phyloP scores from a whole-genome alignment of 2,888 invertebrate genomes.

The Anthoptus insignis region DNA sequence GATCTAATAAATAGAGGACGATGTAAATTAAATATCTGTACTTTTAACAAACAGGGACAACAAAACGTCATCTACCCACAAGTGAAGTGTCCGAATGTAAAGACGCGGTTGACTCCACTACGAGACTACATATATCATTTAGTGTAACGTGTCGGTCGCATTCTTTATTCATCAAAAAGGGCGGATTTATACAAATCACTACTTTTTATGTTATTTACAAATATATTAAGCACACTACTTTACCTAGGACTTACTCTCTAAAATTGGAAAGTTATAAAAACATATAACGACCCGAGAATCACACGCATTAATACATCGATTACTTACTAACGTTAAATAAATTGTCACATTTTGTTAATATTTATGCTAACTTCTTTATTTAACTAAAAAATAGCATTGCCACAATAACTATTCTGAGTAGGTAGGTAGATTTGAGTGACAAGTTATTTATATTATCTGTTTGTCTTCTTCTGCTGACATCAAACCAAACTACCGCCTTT shows the following conservation, averaged over 20 bases:
- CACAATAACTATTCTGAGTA: constrained; percentile 5
- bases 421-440: too few relatives aligned
- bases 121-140: constrained; percentile 24
- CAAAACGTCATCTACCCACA: constrained; percentile 13
- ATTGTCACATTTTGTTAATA: not conserved
- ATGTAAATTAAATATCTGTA: constrained; percentile 28
- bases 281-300: constrained; percentile 28
- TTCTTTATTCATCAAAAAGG: constrained; percentile 52
- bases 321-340: not conserved
- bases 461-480: not conserved
- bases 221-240: constrained; percentile 73
- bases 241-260: constrained; percentile 39
- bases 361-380: constrained; percentile 11
- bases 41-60: constrained; percentile 20
- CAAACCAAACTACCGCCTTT: not conserved
- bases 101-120: constrained; percentile 33
- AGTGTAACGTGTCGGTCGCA: constrained; percentile 4
- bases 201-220: constrained; percentile 78
- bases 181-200: constrained; percentile 79
- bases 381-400: constrained; percentile 7
- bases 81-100: constrained; percentile 21
- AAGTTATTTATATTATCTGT: too few relatives aligned
- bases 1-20: constrained; percentile 39
- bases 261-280: constrained; percentile 35
- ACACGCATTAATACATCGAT: constrained; percentile 15